Percentiles rank a stretch among this genome's conserved stretches.
These are phyloP conservation scores for Leptinotarsa undecemlineata DNA, from an alignment of 1,140 invertebrate species.

Conservation along the genomic window DNA sequence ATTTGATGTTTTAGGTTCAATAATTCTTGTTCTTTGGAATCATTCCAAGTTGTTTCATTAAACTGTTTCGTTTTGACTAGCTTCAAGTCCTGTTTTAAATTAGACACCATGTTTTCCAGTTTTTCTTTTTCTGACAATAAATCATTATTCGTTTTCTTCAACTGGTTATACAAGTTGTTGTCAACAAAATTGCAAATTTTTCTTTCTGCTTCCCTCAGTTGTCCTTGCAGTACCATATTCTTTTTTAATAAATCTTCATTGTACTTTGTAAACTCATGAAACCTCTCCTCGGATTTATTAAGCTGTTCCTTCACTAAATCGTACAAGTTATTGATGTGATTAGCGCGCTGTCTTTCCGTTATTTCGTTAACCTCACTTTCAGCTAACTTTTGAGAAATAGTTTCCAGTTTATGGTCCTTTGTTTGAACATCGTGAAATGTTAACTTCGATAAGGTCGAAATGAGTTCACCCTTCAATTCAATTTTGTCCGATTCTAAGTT, in stretches of 20 bases:
- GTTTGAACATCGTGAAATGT: conserved; percentile 9
- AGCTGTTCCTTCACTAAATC: conserved; percentile 56
- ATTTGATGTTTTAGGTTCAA: conserved; percentile 68
- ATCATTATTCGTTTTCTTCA: conserved; percentile 38
- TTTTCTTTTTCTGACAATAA: conserved; percentile 38
- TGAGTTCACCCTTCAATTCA: conserved; percentile 43
- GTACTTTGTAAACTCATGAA: conserved; percentile 48
- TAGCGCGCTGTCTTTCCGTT: conserved; percentile 54
- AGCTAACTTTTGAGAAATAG: conserved; percentile 41
- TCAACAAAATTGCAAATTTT: conserved; percentile 42
- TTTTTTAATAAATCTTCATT: conserved; percentile 55
- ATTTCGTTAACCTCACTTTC: conserved; percentile 48
- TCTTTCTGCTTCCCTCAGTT: conserved; percentile 50
- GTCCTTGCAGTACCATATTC: conserved; percentile 54
- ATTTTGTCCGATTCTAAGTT: conserved; percentile 48
- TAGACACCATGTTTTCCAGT: conserved; percentile 47
- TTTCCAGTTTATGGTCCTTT: conserved; percentile 32
- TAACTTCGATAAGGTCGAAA: conserved; percentile 33
- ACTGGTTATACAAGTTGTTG: conserved; percentile 33
- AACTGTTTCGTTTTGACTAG: conserved; percentile 8
- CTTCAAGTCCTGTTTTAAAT: conserved; percentile 48
- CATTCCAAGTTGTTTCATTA: conserved; percentile 31
- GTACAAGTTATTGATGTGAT: conserved; percentile 54
- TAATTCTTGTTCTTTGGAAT: conserved; percentile 60
- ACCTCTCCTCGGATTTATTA: conserved; percentile 53